Conservation (phyloP, 2,888 invertebrate species). For the Limnephilus rhombicus region DNA sequence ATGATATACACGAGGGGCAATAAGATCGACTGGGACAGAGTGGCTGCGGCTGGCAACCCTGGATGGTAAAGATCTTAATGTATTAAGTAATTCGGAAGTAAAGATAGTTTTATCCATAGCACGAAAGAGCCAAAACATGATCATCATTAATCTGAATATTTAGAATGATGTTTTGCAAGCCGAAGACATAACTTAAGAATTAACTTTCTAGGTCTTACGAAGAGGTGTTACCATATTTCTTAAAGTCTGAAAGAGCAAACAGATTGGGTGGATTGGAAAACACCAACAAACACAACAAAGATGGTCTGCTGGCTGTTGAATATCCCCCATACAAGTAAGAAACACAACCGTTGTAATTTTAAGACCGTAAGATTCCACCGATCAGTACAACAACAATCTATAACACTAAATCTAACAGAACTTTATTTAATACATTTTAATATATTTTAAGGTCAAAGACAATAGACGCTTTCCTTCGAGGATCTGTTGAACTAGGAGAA, state of each 20-base stretch:
- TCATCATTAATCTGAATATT: too few species aligned
- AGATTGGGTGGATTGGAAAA: constrained; percentile 74
- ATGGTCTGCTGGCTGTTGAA: constrained; percentile 81
- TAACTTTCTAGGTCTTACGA: constrained; percentile 76
- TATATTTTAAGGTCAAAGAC: constrained; percentile 67
- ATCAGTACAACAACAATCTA: not conserved
- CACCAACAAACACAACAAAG: constrained; percentile 77
- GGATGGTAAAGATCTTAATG: constrained; percentile 79
- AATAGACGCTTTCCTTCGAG: constrained; percentile 77
- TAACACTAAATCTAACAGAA: not conserved
- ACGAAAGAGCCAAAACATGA: too few species aligned
- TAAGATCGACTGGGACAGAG: constrained; percentile 83
- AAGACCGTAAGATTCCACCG: not conserved
- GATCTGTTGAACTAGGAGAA: constrained; percentile 82
- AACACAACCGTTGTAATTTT: not conserved
- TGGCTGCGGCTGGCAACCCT: constrained; percentile 83
- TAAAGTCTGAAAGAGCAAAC: constrained; percentile 79
- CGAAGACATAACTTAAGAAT: not conserved
- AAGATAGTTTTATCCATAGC: too few species aligned
- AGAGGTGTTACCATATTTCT: constrained; percentile 80
- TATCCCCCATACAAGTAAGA: constrained; percentile 77
- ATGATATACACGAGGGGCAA: constrained; percentile 88
- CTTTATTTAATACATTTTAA: too few species aligned
- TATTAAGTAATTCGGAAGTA: not conserved
- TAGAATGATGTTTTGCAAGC: not conserved